These are phyloP conservation scores for Lochmaea capreae DNA, from an alignment of 2,888 invertebrate species.

Conservation along the genomic window DNA sequence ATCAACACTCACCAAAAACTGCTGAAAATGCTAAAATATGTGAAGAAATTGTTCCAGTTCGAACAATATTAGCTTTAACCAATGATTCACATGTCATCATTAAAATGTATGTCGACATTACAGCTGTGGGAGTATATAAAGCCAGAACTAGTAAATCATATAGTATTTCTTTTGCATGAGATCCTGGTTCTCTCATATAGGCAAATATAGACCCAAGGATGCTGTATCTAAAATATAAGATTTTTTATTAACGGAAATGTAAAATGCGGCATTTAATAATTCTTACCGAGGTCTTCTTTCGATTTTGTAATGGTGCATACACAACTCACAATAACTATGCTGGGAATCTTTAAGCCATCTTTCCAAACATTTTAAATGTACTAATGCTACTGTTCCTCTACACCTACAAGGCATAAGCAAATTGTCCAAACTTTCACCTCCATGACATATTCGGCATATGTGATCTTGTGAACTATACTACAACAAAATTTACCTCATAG, in stretches of 20 bases:
- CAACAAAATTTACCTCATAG: not conserved
- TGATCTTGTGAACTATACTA: conserved; percentile 40
- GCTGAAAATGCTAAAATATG: conserved; percentile 62
- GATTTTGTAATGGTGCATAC: conserved; percentile 68
- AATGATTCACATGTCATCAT: conserved; percentile 63
- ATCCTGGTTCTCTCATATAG: conserved; percentile 65
- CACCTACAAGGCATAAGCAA: conserved; percentile 70
- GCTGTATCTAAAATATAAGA: conserved; percentile 38
- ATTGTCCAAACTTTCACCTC: conserved; percentile 63
- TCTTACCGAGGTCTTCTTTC: conserved; percentile 63
- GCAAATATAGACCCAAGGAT: conserved; percentile 60
- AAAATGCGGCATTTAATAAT: not conserved
- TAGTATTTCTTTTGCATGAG: conserved; percentile 65
- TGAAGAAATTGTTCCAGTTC: conserved; percentile 54
- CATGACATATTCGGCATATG: conserved; percentile 65
- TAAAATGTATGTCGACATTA: conserved; percentile 64
- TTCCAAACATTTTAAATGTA: conserved; percentile 71
- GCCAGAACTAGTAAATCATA: conserved; percentile 67
- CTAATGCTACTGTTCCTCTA: conserved; percentile 68
- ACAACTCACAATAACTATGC: conserved; percentile 69
- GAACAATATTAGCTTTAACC: conserved; percentile 55
- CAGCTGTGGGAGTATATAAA: conserved; percentile 68
- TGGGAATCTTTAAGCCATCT: conserved; percentile 70
- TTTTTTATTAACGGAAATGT: not conserved
- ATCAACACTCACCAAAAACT: conserved; percentile 58